Evolutionary conservation across 1,140 invertebrate species (phyloP).

Genomic region (Copidosoma floridanum): DNA sequence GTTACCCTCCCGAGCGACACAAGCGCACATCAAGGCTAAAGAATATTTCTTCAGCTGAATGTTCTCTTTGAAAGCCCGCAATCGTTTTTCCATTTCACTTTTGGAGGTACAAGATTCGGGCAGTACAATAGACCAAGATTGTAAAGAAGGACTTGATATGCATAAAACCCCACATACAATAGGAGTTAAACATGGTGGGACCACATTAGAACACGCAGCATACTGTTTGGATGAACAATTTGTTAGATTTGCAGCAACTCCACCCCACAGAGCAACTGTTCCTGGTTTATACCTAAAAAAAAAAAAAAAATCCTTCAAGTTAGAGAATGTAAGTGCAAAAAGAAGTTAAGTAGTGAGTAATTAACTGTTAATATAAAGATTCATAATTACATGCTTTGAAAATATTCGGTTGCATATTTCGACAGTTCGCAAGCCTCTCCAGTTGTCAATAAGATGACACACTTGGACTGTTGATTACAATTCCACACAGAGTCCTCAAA

Average conservation of each 20-base stretch:
- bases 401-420: conserved; percentile 14
- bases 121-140: conserved; percentile 46
- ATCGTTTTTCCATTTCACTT: conserved; percentile 31
- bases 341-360: too few relatives aligned
- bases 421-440: conserved; percentile 3
- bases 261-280: conserved; percentile 42
- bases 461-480: conserved; percentile 32
- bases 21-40: conserved; percentile 64
- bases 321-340: too few relatives aligned
- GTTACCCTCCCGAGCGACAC: conserved; percentile 54
- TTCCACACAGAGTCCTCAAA: too few relatives aligned
- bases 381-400: conserved; percentile 26
- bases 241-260: conserved; percentile 30
- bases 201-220: not conserved
- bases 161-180: conserved; percentile 33
- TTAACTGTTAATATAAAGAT: conserved; percentile 1
- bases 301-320: conserved; percentile 11
- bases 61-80: conserved; percentile 33
- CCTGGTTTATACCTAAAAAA: conserved; percentile 25
- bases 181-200: conserved; percentile 8
- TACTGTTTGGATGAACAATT: too few relatives aligned
- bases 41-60: conserved; percentile 45
- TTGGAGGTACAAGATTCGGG: conserved; percentile 31
- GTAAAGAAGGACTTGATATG: conserved; percentile 38
- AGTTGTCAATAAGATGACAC: conserved; percentile 39